Percentiles rank a stretch among this genome's conserved stretches.
phyloP scores from a whole-genome alignment of 2,888 invertebrate genomes.

The Anticlea derivata region DNA sequence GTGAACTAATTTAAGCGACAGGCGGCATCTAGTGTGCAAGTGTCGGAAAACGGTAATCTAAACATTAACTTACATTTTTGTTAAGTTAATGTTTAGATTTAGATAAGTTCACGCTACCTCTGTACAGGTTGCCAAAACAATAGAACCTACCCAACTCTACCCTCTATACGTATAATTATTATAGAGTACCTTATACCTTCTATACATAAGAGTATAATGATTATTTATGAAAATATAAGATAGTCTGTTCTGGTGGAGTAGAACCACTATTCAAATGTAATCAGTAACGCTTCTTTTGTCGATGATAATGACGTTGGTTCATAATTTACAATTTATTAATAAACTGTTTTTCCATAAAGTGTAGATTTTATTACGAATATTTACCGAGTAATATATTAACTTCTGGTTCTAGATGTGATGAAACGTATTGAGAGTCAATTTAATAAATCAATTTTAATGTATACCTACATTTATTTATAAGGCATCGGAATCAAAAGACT shows the following conservation, averaged over 20 bases:
- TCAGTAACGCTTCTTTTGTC: not conserved
- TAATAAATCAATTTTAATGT: slow-evolving; percentile 14
- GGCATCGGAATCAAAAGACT: slow-evolving; percentile 9
- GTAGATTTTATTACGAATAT: slow-evolving; percentile 6
- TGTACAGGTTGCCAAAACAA: no score
- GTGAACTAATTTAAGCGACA: not conserved
- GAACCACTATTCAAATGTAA: no score
- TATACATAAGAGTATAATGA: no score
- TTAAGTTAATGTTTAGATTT: no score
- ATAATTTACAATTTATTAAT: slow-evolving; percentile 3
- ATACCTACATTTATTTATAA: slow-evolving; percentile 12
- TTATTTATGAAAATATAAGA: no score
- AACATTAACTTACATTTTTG: no score
- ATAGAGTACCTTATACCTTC: no score
- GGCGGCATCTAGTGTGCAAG: not conserved
- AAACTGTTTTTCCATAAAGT: slow-evolving; percentile 1
- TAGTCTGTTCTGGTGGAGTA: no score
- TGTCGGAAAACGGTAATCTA: no score
- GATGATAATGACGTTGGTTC: not conserved
- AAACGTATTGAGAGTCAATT: slow-evolving; percentile 4
- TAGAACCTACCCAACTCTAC: no score
- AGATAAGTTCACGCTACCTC: no score
- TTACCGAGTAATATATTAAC: not conserved
- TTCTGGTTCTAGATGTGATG: not conserved
- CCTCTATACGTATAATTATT: no score